Base-by-base conservation (phyloP, 2,888 invertebrate species). In the Thera obeliscata region DNA sequence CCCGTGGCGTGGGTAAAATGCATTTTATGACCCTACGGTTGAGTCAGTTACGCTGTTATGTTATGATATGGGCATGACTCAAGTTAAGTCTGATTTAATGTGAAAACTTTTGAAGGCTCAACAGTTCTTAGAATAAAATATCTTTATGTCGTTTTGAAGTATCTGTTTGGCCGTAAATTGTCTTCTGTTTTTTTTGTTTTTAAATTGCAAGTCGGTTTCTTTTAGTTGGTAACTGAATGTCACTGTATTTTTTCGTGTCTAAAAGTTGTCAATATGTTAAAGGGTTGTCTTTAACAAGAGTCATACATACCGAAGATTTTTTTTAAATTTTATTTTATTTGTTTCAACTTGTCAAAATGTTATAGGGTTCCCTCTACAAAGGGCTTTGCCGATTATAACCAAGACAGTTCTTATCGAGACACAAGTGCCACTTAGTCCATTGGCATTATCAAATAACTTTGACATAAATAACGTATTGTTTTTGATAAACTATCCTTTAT, bases 1-100 rank as follows among this genome's bases (percentile, higher is more conserved):
- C 58, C 63, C 68, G 66, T 71, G 67, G 54, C 68, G 66, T 71
- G 67, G 54, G 73, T 65, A 69, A 38, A 60, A 62, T 58, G 46
- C 12, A 43, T 38, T 46, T 60, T 57, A 56, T 64, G 63, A 58
- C 50, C n/a, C n/a, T n/a, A 12, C 8, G 33, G 64, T 69, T 67
- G 70, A 70, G 58, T 72, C 69, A 71, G 52, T 56, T 55, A 33
- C 22, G 9, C 54, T 33, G 35, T 7, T 56, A 46, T 11, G 46
- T 52, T 52, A 52, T 33, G 52, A 55, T 55, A 38, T 36, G 7
- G 4, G 35, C 61, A 56, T 65, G 65, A 61, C 60, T 65, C 65
- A 61, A 60, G 49, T 6, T 60, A 50, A 46, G 50, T 41, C 33
- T 61, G 65, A 65, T 66, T 50, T 61, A 61, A 56, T 56, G 22